phyloP scores from a whole-genome alignment of 2,888 invertebrate species.

The Drosophila greeni region DNA sequence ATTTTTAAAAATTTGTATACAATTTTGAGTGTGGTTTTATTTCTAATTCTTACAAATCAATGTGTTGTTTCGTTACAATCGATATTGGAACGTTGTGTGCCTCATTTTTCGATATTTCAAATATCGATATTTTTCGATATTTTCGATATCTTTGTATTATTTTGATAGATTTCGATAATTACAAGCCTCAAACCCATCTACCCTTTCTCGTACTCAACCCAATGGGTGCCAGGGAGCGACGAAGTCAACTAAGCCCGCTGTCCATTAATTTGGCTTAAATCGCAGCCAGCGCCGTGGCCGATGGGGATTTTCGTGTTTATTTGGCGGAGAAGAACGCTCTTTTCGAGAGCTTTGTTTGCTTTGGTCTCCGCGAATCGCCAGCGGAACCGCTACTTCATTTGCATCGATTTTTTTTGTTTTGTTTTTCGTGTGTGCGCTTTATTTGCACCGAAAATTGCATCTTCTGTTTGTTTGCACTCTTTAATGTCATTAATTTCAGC shows the following conservation, averaged over 20 bases:
- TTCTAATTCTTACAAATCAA: no score
- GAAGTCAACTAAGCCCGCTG: conserved; percentile 35
- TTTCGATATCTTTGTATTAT: no score
- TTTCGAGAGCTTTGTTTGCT: conserved; percentile 23
- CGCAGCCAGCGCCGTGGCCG: conserved; percentile 34
- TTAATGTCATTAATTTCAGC: conserved; percentile 51
- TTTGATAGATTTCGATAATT: neutral
- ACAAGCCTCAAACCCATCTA: neutral
- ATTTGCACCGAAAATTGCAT: conserved; percentile 53
- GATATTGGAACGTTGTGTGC: no score
- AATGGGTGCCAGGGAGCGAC: conserved; percentile 1
- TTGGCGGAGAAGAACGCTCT: conserved; percentile 15
- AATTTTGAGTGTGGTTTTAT: neutral
- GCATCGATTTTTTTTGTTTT: conserved; percentile 42
- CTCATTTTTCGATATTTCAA: neutral
- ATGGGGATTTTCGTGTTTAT: conserved; percentile 49
- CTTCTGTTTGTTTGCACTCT: conserved; percentile 41
- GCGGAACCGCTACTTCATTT: conserved; percentile 60
- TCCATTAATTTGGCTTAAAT: conserved; percentile 70
- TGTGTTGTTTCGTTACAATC: no score
- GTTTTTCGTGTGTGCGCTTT: conserved; percentile 33
- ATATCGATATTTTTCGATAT: neutral
- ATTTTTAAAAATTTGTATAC: neutral
- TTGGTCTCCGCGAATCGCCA: conserved; percentile 38
- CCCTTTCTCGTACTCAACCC: neutral